Percentiles rank a stretch among this genome's conserved stretches.
These are phyloP conservation scores for Diorhabda sublineata DNA, from an alignment of 1,140 invertebrate species.

Conservation along the genomic window DNA sequence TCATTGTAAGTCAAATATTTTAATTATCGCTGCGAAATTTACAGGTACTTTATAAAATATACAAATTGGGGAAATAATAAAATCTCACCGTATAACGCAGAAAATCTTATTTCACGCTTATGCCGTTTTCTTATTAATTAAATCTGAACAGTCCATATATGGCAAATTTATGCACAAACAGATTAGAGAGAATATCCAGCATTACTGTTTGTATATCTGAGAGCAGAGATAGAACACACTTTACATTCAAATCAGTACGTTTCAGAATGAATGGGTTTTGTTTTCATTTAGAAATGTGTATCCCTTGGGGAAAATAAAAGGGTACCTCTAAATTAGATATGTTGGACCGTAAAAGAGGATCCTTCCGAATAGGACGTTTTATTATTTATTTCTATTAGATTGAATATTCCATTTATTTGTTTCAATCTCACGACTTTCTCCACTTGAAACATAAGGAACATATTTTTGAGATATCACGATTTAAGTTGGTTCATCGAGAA, in stretches of 20 bases:
- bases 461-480: too few species aligned
- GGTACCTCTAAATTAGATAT: conserved; percentile 28
- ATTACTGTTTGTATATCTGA: conserved; percentile 10
- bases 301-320: conserved; percentile 28
- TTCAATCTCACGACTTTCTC: too few species aligned
- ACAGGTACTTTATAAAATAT: too few species aligned
- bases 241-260: conserved; percentile 29
- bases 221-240: conserved; percentile 17
- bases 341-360: conserved; percentile 11
- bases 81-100: neutral
- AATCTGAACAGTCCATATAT: conserved; percentile 13
- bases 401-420: too few species aligned
- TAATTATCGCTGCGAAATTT: too few species aligned
- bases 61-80: too few species aligned
- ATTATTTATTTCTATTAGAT: too few species aligned
- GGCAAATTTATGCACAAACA: conserved; percentile 20
- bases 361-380: neutral
- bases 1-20: too few species aligned
- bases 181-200: conserved; percentile 20
- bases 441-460: too few species aligned
- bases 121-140: conserved; percentile 22
- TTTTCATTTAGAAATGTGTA: conserved; percentile 29
- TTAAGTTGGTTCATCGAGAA: too few species aligned
- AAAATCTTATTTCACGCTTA: neutral
- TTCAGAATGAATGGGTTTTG: conserved; percentile 30